Evolutionary conservation across 2,888 invertebrate genomes (phyloP), one percentile per base, ranked within the genome.

Genomic region (Oligia fasciuncula): DNA sequence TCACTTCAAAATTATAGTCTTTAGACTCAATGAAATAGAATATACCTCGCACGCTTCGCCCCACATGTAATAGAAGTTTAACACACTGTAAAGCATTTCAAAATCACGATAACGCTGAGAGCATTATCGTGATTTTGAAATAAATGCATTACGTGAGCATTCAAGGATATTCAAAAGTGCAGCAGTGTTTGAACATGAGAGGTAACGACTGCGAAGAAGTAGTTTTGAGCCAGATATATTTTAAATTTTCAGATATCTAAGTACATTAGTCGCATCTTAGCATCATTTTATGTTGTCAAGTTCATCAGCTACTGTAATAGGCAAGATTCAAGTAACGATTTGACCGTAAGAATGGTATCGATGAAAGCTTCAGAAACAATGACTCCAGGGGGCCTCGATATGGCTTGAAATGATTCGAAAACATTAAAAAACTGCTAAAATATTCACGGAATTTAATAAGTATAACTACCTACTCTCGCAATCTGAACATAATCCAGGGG

Each of bases 401-500:
- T 4, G 29, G 5, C 6, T 62, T 29, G 0, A 60, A 29, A 62
- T 29, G 8, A 1, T 8, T 19, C 19, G 4, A 19, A 63, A 19
- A 0, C 0, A 19, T 19, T 0, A 17, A 11, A 35, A 65, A 40
- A 40, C 19, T 19, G 1, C 19, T 5, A 40, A 40, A 40, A 65
- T 40, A 65, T 19, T 23, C 40, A 11, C 11, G 40, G 14, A 63
- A 19, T 19, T 14, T 19, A 35, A 35, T 63, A 40, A 5, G 1
- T 35, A 40, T 19, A 35, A 17, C 3, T 63, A 17, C 8, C 63
- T 11, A 4, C 60, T 84, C 85, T 67, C 83, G 5, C 65, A 91
- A 46, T 93, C 0, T 84, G 93, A 91, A 93, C 94, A 86, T 54
- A 23, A 65, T 76, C 68, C 69, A 74, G 86, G 85, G 91, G 90